phyloP scores from a whole-genome alignment of 1,140 invertebrate species.

The Andrena cerasifolii region DNA sequence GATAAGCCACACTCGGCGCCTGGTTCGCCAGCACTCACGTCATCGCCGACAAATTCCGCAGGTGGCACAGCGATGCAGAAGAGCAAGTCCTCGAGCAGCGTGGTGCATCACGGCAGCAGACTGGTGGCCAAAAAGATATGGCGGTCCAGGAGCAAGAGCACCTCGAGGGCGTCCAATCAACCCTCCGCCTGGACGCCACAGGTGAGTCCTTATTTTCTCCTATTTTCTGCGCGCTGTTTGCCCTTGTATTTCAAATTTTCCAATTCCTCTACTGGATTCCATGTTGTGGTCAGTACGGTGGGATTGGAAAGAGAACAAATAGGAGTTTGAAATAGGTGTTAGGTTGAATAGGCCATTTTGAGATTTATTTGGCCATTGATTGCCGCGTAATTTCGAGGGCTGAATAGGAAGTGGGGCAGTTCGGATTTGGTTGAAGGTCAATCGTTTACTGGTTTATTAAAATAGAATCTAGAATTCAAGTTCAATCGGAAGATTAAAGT shows the following conservation, averaged over 20 bases:
- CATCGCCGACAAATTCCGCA: constrained; percentile 77
- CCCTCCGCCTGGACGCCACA: constrained; percentile 89
- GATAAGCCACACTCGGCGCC: constrained; percentile 80
- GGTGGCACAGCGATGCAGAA: constrained; percentile 91
- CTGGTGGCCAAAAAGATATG: constrained; percentile 92
- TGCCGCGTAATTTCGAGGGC: too few relatives aligned
- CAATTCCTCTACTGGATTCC: too few relatives aligned
- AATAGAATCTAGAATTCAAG: too few relatives aligned
- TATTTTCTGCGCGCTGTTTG: neutral
- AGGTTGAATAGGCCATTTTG: too few relatives aligned
- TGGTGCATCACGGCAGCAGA: constrained; percentile 88
- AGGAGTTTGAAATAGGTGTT: too few relatives aligned
- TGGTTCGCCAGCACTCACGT: constrained; percentile 81
- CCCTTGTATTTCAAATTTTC: too few relatives aligned
- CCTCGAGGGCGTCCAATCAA: constrained; percentile 84
- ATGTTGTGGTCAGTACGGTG: too few relatives aligned
- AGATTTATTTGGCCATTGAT: too few relatives aligned
- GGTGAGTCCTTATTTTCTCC: constrained; percentile 83
- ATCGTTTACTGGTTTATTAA: too few relatives aligned
- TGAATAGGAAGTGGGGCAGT: too few relatives aligned
- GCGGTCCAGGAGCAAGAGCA: constrained; percentile 90
- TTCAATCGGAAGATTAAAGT: neutral
- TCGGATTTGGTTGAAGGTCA: too few relatives aligned
- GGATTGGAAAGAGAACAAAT: too few relatives aligned
- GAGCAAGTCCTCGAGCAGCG: constrained; percentile 92